Percentiles rank a stretch among this genome's conserved stretches.
Evolutionary conservation across 2,113 vertebrate genomes (phyloP).

Genomic region (Glareola pratincola): DNA sequence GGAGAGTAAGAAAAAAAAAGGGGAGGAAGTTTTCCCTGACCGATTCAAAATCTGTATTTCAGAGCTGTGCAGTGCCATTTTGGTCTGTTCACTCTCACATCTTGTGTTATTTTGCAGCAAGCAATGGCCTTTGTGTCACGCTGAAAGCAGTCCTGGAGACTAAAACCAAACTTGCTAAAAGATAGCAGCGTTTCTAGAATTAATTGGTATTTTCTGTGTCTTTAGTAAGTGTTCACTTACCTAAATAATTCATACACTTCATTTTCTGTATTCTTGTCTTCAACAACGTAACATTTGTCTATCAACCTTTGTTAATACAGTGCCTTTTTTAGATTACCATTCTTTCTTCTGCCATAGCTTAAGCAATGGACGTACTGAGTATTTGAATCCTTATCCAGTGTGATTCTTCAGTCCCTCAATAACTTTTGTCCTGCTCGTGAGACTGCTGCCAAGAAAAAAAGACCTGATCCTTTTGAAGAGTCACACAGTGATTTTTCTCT

Average conservation of each 20-base stretch:
- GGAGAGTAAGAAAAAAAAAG: neutral
- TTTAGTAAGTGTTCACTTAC: neutral
- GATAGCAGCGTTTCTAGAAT: neutral
- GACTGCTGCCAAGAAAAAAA: neutral
- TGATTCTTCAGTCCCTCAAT: neutral
- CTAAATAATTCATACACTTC: neutral
- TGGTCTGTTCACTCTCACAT: neutral
- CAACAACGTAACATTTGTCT: neutral
- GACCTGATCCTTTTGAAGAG: neutral
- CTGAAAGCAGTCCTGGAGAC: neutral
- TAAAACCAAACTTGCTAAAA: neutral
- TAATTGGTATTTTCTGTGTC: neutral
- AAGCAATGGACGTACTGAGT: neutral
- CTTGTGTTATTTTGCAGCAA: neutral
- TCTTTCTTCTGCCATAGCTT: neutral
- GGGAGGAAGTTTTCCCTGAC: neutral
- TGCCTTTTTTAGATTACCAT: neutral
- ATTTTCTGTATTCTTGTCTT: neutral
- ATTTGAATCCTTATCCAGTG: neutral
- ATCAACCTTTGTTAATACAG: neutral
- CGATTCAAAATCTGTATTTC: neutral
- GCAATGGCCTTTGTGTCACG: neutral
- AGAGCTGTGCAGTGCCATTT: rapidly evolving
- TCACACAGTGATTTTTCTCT: neutral
- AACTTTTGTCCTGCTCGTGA: neutral